Conservation (phyloP, 1,140 invertebrate genomes). For the Sitophilus oryzae region DNA sequence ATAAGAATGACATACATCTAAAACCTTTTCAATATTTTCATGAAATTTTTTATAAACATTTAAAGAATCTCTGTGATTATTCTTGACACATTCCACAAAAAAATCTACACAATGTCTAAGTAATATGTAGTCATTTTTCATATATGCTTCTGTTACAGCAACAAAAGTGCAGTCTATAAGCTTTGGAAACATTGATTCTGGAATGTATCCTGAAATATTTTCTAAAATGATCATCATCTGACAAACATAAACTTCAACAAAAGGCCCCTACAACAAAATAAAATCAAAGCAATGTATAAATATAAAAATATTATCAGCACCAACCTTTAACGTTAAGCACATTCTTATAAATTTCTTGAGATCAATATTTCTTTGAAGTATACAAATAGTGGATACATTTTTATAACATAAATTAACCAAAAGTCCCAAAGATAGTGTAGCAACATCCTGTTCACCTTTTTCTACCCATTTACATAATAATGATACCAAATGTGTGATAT, state of each 20-base stretch:
- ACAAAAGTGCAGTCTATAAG: slow-evolving; percentile 49
- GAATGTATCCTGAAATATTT: slow-evolving; percentile 47
- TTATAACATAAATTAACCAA: slow-evolving; percentile 67
- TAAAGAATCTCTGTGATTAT: slow-evolving; percentile 13
- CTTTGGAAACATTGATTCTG: slow-evolving; percentile 47
- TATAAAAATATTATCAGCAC: slow-evolving; percentile 16
- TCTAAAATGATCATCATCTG: slow-evolving; percentile 54
- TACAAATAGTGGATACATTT: slow-evolving; percentile 60
- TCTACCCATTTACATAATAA: slow-evolving; percentile 57
- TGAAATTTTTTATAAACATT: slow-evolving; percentile 22
- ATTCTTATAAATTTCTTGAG: slow-evolving; percentile 55
- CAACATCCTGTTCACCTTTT: slow-evolving; percentile 50
- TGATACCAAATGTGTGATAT: slow-evolving; percentile 56
- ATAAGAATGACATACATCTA: slow-evolving; percentile 22
- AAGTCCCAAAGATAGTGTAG: slow-evolving; percentile 56
- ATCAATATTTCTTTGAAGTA: slow-evolving; percentile 57
- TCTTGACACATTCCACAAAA: slow-evolving; percentile 48
- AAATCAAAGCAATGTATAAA: no score
- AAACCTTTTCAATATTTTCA: slow-evolving; percentile 22
- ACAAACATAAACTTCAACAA: slow-evolving; percentile 48
- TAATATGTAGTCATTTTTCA: slow-evolving; percentile 45
- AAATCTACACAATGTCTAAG: slow-evolving; percentile 52
- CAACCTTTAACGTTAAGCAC: slow-evolving; percentile 53
- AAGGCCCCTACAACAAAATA: slow-evolving; percentile 37
- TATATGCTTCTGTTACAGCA: slow-evolving; percentile 47